A percentile compares a stretch with the other conserved stretches of the same genome.
Conservation (phyloP, 1,140 invertebrate genomes). For the Lethrus apterus region DNA sequence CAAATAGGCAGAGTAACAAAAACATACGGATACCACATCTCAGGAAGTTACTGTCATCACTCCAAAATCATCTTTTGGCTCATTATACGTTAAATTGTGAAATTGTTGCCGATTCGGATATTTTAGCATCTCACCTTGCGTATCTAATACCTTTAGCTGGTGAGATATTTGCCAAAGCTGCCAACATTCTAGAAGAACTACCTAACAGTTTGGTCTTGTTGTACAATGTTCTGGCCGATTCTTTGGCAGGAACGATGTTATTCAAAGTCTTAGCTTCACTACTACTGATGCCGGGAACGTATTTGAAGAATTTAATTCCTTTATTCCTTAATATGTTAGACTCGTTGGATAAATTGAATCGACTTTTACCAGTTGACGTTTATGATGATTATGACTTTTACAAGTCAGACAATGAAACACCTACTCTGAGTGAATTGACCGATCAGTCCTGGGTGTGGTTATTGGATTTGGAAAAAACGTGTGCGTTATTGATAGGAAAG, state of each 20-base stretch:
- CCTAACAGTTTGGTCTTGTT: conserved; percentile 37
- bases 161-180: conserved; percentile 42
- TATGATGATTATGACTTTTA: conserved; percentile 26
- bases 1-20: conserved; percentile 30
- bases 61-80: conserved; percentile 56
- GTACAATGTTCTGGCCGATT: conserved; percentile 47
- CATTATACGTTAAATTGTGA: conserved; percentile 31
- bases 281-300: conserved; percentile 45
- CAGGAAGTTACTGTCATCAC: conserved; percentile 47
- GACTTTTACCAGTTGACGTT: conserved; percentile 42
- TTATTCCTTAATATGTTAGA: conserved; percentile 46
- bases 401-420: conserved; percentile 35
- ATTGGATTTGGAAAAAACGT: conserved; percentile 54
- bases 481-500: conserved; percentile 52
- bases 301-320: conserved; percentile 42
- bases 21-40: conserved; percentile 42
- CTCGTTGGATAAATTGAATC: conserved; percentile 49
- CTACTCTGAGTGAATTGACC: conserved; percentile 41
- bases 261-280: conserved; percentile 52
- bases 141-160: conserved; percentile 46
- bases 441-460: conserved; percentile 53
- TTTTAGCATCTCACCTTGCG: conserved; percentile 46
- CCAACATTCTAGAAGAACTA: conserved; percentile 36
- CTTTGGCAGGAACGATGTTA: conserved; percentile 50
- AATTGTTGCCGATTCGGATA: conserved; percentile 21